phyloP scores from a whole-genome alignment of 2,113 vertebrate species.

The Egretta garzetta region DNA sequence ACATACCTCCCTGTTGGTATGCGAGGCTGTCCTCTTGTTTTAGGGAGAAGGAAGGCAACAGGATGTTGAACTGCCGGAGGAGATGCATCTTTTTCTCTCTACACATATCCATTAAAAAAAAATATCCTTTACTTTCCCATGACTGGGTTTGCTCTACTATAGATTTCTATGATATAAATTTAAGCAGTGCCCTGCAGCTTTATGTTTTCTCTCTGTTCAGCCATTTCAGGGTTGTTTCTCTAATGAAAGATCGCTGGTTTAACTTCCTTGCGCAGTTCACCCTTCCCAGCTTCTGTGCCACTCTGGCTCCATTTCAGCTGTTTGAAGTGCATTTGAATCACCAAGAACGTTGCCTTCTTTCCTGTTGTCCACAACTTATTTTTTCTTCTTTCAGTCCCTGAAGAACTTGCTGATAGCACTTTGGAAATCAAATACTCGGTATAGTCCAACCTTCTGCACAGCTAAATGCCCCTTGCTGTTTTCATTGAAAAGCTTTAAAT shows the following conservation, averaged over 20 bases:
- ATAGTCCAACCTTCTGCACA: slow-evolving; percentile 7
- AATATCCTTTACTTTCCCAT: background rate
- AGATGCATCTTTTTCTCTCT: background rate
- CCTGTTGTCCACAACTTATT: slow-evolving; percentile 24
- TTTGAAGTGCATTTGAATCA: background rate
- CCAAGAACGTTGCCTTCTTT: background rate
- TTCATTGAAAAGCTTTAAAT: slow-evolving; percentile 48
- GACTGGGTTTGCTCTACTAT: background rate
- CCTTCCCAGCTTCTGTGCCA: background rate
- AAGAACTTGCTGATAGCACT: slow-evolving; percentile 25
- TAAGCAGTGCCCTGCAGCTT: background rate
- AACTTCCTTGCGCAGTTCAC: background rate
- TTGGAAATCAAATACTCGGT: slow-evolving; percentile 56
- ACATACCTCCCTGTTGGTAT: background rate
- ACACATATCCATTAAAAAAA: background rate
- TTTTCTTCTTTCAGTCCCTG: slow-evolving; percentile 1
- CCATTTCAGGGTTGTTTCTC: background rate
- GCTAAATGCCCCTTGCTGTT: slow-evolving; percentile 52
- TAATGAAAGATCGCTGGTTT: slow-evolving; percentile 26
- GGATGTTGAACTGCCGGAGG: background rate
- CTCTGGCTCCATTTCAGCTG: background rate
- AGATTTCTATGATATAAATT: background rate
- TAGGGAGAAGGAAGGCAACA: background rate
- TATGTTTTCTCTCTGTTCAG: background rate
- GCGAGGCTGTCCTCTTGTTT: background rate